Percentiles rank a stretch among this genome's conserved stretches.
phyloP scores from a whole-genome alignment of 2,888 invertebrate genomes.

The Cyaniris semiargus region DNA sequence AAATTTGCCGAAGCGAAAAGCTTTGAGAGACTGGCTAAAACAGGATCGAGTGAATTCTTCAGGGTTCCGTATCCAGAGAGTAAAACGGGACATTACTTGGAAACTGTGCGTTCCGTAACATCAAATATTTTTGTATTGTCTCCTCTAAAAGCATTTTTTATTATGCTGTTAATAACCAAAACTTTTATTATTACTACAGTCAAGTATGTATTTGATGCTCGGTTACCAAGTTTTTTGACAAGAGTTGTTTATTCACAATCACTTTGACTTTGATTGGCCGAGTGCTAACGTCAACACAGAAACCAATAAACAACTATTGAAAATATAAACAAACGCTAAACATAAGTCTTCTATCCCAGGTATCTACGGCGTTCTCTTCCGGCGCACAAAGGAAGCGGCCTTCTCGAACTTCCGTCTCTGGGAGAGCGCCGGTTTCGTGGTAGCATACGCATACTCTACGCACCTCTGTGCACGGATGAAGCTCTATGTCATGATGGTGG shows the following conservation, averaged over 20 bases:
- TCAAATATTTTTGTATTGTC: too few relatives aligned
- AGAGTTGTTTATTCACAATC: too few relatives aligned
- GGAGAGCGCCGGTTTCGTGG: slow-evolving; percentile 94
- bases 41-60: neutral
- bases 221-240: too few relatives aligned
- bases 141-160: too few relatives aligned
- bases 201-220: too few relatives aligned
- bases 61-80: neutral
- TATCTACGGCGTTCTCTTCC: slow-evolving; percentile 91
- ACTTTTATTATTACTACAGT: too few relatives aligned
- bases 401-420: slow-evolving; percentile 95
- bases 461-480: slow-evolving; percentile 92
- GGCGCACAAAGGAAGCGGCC: slow-evolving; percentile 94
- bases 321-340: neutral
- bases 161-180: too few relatives aligned
- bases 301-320: too few relatives aligned
- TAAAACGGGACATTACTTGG: neutral
- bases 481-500: slow-evolving; percentile 90
- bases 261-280: too few relatives aligned
- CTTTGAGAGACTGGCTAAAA: neutral
- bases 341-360: slow-evolving; percentile 71
- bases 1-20: neutral
- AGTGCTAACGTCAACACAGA: too few relatives aligned
- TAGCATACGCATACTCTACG: slow-evolving; percentile 93
- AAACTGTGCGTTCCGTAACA: neutral